Evolutionary conservation across 1,140 invertebrate genomes (phyloP), one percentile per base, ranked within the genome.

Genomic region (Drosophila paulistorum): DNA sequence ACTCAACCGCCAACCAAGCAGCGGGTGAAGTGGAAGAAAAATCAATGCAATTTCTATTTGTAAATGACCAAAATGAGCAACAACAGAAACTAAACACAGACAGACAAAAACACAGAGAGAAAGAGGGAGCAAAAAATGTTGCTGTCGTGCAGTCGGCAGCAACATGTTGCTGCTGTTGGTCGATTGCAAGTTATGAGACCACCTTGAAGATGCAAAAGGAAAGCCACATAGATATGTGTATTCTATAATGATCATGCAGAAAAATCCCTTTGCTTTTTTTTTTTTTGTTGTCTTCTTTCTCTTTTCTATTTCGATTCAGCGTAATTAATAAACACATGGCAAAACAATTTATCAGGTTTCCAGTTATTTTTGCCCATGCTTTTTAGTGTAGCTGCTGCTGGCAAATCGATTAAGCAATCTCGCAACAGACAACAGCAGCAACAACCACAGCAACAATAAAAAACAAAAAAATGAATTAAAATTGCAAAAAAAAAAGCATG

Each of bases 21-120:
- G 65, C 23, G 30, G 11, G 26, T 26, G 26, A 33, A 57, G 54
- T 9, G 2, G 14, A 58, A 30, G 65, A 39, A 74, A 87, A 89
- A 89, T 89, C 84, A 89, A 90, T 89, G 84, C 84, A 89, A 85
- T 89, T 89, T 89, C 81, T 87, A 89, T 89, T 89, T 90, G 84
- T 90, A 89, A 90, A 90, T 90, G 81, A 89, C 85, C 84, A 89
- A 89, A 89, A 84, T 73, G 74, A 74, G 62, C 26, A 37, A 39
- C 51, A 65, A 57, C 30, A 59, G 5, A 6, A 37, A n/a, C 7
- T 45, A 62, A 68, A 63, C 58, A 3, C 20, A 51, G 45, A 51
- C 45, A 51, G 14, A 48, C 45, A 51, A 7, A 48, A 14, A 48
- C 45, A 48, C 7, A 7, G 7, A 65, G 0, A 13, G 4, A 57